Evolutionary conservation across 2,888 invertebrate species (phyloP).

Genomic region (Luffia ferchaultella): DNA sequence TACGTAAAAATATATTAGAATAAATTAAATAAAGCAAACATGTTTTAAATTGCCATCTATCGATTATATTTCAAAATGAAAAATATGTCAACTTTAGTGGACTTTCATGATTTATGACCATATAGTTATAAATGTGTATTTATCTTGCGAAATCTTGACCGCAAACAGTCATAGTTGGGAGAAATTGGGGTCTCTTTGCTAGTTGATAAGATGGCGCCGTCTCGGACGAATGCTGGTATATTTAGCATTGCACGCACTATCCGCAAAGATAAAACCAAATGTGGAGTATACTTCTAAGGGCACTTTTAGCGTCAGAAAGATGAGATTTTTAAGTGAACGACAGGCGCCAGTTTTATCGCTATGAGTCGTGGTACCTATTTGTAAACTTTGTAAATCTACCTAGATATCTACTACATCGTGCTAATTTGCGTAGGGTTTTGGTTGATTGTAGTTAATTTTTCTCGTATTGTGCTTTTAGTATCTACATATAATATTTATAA

Average conservation of each 20-base stretch:
- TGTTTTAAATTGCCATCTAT: too few species aligned
- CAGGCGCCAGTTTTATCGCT: neutral
- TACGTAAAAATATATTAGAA: too few species aligned
- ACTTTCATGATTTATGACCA: neutral
- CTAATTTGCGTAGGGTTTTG: too few species aligned
- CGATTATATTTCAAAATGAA: too few species aligned
- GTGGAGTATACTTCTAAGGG: conserved; percentile 32
- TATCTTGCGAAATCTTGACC: conserved; percentile 48
- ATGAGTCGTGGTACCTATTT: too few species aligned
- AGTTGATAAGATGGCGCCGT: conserved; percentile 58
- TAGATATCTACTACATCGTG: too few species aligned
- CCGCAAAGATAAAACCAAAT: conserved; percentile 36
- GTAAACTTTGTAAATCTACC: too few species aligned
- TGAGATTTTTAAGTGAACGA: neutral
- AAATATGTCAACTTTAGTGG: too few species aligned
- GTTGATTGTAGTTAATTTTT: too few species aligned
- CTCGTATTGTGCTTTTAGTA: too few species aligned
- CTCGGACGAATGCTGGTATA: conserved; percentile 32
- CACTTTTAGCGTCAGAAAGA: neutral
- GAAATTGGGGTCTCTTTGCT: neutral
- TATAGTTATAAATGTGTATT: conserved; percentile 14
- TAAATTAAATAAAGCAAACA: too few species aligned
- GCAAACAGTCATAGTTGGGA: conserved; percentile 32
- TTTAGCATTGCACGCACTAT: conserved; percentile 27
- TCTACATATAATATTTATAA: too few species aligned